Base-by-base conservation (phyloP, 1,140 invertebrate species). In the Apocrypta bakeri region DNA sequence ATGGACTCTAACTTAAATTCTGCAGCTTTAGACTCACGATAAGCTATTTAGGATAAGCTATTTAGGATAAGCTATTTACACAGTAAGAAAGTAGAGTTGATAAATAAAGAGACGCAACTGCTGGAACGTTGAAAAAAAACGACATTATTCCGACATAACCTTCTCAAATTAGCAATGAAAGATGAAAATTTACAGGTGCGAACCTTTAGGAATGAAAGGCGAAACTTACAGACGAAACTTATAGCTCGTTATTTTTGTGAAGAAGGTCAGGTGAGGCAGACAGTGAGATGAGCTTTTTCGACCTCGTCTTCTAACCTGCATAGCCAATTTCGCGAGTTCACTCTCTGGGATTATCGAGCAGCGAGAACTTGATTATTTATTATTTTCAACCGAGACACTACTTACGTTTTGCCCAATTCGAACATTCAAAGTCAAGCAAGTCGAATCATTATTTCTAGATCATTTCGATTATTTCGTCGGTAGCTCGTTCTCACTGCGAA, bases 181-280 rank as follows among this genome's bases (percentile, higher is more conserved):
- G 8, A 33, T 64, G 0, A 63, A 63, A 76, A 64, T 29, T 29
- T 56, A 1, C 21, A 21, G 17, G 48, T 56, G 40, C 40, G 11
- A 42, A 12, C 40, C 40, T 42, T 42, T 42, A 1, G 40, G 12
- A 42, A 12, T 1, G 4, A 14, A 42, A 42, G 4, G 17, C 42
- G 6, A 56, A 14, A 75, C 14, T 27, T 56, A n/a, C 31, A 37
- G 8, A 24, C 21, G 25, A 73, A 73, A 73, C 48, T 21, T 21
- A 12, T 21, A 24, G 25, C 37, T 12, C 40, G 71, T 75, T 75
- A 79, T 48, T 79, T 79, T 69, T 6, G 25, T 79, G 8, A 71
- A 79, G 78, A 71, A 72, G 78, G 68, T 79, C 78, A 79, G 9
- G 33, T 9, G n/a, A n/a, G 56, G 66, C 29, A 79, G 42, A 79